Base-by-base conservation (phyloP, 2,113 vertebrate species). In the Apeltes quadracus region DNA sequence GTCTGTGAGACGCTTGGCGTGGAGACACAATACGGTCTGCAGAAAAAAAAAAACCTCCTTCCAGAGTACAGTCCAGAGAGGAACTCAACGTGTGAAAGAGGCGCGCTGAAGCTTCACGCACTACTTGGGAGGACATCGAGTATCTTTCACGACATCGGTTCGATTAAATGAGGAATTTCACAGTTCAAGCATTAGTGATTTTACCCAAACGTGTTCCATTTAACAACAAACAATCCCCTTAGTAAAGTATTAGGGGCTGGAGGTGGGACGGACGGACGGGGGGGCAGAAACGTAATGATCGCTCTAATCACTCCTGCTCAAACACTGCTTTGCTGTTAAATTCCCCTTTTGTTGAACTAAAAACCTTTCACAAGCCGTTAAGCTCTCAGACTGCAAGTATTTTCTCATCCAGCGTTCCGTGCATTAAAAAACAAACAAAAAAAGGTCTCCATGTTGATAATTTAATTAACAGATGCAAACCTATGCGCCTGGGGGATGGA, bases 321-420 rank as follows among this genome's bases (percentile, higher is more conserved):
- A 90, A 85, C 82, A 87, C 75, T 72, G 75, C 61, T 70, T 84
- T 57, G 66, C 64, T 81, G 77, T 86, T 72, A 87, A 86, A 78
- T 85, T 85, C 81, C 59, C 70, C 84, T 78, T 78, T 84, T 84
- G 80, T 79, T 61, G 20, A 69, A 77, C 29, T 61, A 41, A 61
- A 79, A 86, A 63, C 34, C 57, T 69, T 71, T 69, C 55, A 71
- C 69, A 53, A 50, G 20, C 27, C 10, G 79, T 56, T 51, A 61
- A 73, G 72, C 54, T 84, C 41, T 48, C 16, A 23, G 39, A 43
- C 62, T 32, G 18, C 43, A 51, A 32, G 41, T 44, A 41, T 39
- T 76, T 78, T 76, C 51, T 68, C 51, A 73, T 64, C 25, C 23
- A 81, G 15, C 4, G 14, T 41, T 65, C 61, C 48, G 51, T 36